Percentiles rank a stretch among this genome's conserved stretches.
These are phyloP conservation scores for Etia nguti DNA, from an alignment of 2,113 vertebrate genomes.

Conservation along the genomic window DNA sequence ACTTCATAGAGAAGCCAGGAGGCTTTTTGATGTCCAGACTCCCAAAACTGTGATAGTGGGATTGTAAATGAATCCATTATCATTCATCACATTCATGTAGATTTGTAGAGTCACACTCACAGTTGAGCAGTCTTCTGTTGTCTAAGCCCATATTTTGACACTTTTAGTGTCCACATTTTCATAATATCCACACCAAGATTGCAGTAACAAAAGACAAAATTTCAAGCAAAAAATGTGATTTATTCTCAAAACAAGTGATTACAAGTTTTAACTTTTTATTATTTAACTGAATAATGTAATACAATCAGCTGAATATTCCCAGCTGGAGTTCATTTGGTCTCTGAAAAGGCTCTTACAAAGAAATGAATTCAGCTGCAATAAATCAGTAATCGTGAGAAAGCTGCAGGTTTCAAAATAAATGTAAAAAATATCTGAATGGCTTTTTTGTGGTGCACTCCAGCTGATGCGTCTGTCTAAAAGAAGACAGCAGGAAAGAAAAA, in stretches of 20 bases:
- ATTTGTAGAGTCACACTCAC: background rate
- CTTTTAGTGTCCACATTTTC: background rate
- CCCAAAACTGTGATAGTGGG: background rate
- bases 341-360: background rate
- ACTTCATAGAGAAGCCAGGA: background rate
- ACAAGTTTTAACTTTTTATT: background rate
- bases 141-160: background rate
- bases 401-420: background rate
- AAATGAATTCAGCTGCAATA: background rate
- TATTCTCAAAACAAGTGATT: background rate
- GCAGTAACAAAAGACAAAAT: background rate
- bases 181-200: background rate
- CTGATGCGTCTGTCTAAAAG: background rate
- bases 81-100: background rate
- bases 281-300: background rate
- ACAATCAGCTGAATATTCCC: background rate
- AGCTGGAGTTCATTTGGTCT: background rate
- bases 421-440: background rate
- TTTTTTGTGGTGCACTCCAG: background rate
- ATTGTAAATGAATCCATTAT: background rate
- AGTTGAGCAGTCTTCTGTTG: background rate
- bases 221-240: background rate
- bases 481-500: accelerated
- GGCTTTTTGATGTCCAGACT: background rate
- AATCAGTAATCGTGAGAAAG: background rate